A percentile compares a stretch with the other conserved stretches of the same genome.
phyloP scores from a whole-genome alignment of 2,113 vertebrate genomes.

The Leptobrachium leishanense region DNA sequence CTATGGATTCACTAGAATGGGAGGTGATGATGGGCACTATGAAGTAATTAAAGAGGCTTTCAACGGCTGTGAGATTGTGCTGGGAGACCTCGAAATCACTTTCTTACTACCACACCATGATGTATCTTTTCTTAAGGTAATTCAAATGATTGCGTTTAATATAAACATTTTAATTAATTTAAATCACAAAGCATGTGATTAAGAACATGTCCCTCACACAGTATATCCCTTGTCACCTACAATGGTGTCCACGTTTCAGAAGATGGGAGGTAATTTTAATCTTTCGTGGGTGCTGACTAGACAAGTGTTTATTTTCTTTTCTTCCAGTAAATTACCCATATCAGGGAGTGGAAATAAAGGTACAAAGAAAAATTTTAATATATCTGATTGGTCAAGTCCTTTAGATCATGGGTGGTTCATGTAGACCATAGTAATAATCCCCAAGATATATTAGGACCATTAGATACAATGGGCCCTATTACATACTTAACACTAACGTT shows the following conservation, averaged over 20 bases:
- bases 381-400: too few relatives aligned
- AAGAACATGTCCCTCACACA: not conserved
- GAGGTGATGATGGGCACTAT: not conserved
- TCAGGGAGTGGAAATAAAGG: too few relatives aligned
- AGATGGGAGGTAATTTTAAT: not conserved
- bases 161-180: not conserved
- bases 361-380: too few relatives aligned
- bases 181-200: not conserved
- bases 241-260: not conserved
- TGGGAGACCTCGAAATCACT: slow-evolving; percentile 9
- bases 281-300: too few relatives aligned
- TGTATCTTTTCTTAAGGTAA: not conserved
- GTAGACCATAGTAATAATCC: too few relatives aligned
- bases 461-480: too few relatives aligned
- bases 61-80: slow-evolving; percentile 5
- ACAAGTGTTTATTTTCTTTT: too few relatives aligned
- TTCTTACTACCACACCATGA: not conserved
- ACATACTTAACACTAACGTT: too few relatives aligned
- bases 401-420: too few relatives aligned
- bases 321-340: too few relatives aligned
- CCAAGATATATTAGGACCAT: too few relatives aligned
- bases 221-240: not conserved
- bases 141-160: not conserved
- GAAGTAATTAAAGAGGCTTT: not conserved
- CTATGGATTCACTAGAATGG: not conserved